phyloP scores from a whole-genome alignment of 2,113 vertebrate genomes.

The Lophotis ruficrista region DNA sequence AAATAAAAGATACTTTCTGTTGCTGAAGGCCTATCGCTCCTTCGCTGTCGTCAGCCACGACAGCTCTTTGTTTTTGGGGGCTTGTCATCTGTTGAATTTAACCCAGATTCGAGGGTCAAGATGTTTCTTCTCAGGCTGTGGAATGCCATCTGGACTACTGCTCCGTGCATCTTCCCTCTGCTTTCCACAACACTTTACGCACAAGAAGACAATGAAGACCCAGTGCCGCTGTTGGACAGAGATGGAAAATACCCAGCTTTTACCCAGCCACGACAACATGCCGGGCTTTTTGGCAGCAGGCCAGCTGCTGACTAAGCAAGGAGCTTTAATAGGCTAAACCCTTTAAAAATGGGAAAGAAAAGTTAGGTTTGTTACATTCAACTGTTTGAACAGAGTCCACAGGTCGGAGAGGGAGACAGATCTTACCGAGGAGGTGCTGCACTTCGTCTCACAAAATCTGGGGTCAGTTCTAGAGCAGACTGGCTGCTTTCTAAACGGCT shows the following conservation, averaged over 20 bases:
- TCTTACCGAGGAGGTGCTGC: background rate
- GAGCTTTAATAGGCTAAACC: background rate
- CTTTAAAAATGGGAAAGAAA: conserved; percentile 28
- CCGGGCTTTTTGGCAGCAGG: conserved; percentile 37
- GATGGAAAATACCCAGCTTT: conserved; percentile 59
- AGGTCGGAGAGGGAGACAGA: background rate
- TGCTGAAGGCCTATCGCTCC: conserved; percentile 5
- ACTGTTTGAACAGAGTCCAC: background rate
- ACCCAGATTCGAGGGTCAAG: conserved; percentile 66
- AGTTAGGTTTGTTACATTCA: conserved; percentile 44
- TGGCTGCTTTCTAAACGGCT: background rate
- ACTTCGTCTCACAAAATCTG: background rate
- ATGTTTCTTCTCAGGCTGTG: conserved; percentile 67
- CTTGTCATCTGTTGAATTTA: conserved; percentile 69
- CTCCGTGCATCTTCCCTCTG: conserved; percentile 17
- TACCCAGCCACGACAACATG: conserved; percentile 38
- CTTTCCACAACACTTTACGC: conserved; percentile 29
- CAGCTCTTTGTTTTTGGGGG: conserved; percentile 60
- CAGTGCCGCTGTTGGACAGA: conserved; percentile 7
- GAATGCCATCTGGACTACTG: conserved; percentile 68
- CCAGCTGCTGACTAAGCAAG: conserved; percentile 69
- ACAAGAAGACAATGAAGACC: conserved; percentile 50
- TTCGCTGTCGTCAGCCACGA: conserved; percentile 7
- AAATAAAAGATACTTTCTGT: conserved; percentile 35
- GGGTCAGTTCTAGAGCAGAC: background rate